phyloP scores from a whole-genome alignment of 2,888 invertebrate species.

The Drosophila helvetica region DNA sequence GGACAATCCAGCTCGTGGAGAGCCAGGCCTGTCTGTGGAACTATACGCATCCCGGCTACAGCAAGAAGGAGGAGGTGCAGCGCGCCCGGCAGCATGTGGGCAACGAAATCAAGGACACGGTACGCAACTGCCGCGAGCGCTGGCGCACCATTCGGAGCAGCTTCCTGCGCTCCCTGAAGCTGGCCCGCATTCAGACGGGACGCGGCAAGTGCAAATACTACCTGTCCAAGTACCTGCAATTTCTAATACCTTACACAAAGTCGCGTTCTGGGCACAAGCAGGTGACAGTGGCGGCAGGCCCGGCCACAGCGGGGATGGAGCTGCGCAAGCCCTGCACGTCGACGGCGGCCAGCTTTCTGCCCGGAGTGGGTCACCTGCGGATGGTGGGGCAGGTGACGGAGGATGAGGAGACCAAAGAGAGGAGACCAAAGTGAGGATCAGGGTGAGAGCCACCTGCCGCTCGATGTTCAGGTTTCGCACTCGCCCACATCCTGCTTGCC shows the following conservation, averaged over 20 bases:
- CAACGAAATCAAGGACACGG: conserved; percentile 82
- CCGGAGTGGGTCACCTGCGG: conserved; percentile 70
- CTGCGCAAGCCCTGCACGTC: conserved; percentile 67
- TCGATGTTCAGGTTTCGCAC: conserved; percentile 67
- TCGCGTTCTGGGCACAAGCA: conserved; percentile 69
- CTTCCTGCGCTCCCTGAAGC: conserved; percentile 77
- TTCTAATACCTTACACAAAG: conserved; percentile 80
- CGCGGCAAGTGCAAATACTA: conserved; percentile 82
- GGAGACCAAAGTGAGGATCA: conserved; percentile 17
- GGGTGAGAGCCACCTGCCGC: conserved; percentile 11
- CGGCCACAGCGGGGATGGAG: conserved; percentile 55
- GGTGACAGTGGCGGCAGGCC: neutral
- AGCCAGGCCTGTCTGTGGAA: conserved; percentile 81
- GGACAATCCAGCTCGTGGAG: conserved; percentile 81
- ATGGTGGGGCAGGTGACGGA: conserved; percentile 27
- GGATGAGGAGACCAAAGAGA: conserved; percentile 71
- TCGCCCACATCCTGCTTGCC: conserved; percentile 38
- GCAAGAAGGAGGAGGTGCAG: conserved; percentile 82
- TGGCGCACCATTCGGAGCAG: conserved; percentile 82
- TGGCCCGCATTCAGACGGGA: conserved; percentile 79
- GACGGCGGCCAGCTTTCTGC: conserved; percentile 48
- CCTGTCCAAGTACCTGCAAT: conserved; percentile 80
- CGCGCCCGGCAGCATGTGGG: conserved; percentile 82
- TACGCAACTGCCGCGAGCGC: conserved; percentile 81
- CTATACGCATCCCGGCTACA: conserved; percentile 81